Conservation (phyloP, 2,113 vertebrate species). For the Mesitornis unicolor region DNA sequence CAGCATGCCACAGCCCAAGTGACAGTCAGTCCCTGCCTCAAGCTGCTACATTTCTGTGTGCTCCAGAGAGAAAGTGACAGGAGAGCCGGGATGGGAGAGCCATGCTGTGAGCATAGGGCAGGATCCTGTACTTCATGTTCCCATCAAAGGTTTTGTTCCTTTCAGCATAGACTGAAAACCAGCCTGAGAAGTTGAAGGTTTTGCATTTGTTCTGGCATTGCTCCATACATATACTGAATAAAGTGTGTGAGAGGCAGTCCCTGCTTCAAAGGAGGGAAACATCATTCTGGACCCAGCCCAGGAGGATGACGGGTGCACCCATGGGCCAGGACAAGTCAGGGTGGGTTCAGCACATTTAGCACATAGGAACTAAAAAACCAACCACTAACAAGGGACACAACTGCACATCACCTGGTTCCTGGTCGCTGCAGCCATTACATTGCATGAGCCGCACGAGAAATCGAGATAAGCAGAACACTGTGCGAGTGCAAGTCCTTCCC, state of each 20-base stretch:
- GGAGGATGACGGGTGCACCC: not conserved
- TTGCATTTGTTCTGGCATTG: not conserved
- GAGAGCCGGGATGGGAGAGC: not conserved
- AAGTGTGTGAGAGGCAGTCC: not conserved
- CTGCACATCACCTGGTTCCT: not conserved
- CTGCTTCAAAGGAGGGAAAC: not conserved
- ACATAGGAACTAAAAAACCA: not conserved
- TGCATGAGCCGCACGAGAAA: too few relatives aligned
- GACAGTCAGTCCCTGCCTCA: not conserved
- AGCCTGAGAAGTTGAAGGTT: not conserved
- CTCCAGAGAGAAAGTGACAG: not conserved
- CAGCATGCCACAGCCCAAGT: not conserved
- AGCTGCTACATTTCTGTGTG: not conserved
- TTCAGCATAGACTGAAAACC: not conserved
- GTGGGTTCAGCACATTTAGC: not conserved
- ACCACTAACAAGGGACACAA: not conserved
- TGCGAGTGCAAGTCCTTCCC: not conserved
- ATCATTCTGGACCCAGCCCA: not conserved
- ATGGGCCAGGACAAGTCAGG: too few relatives aligned
- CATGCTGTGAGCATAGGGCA: not conserved
- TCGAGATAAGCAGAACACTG: not conserved
- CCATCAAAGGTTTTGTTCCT: not conserved
- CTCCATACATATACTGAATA: not conserved
- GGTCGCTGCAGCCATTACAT: fast-evolving
- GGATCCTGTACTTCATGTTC: not conserved